Conservation (phyloP, 2,797 vertebrate species). For the Sebastes paucispinis region DNA sequence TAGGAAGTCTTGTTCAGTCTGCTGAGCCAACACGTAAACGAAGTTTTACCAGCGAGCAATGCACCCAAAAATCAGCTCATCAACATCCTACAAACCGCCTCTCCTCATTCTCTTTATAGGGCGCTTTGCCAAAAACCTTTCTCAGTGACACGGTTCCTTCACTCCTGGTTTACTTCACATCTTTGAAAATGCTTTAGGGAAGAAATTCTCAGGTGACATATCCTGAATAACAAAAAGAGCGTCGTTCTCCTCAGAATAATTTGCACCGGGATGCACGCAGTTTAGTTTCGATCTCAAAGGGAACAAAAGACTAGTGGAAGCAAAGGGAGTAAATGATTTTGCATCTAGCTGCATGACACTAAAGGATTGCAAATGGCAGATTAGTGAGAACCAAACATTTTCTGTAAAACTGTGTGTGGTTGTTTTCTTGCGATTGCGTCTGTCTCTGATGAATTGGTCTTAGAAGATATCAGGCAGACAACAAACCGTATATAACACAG, state of each 20-base stretch:
- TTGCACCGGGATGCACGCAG: neutral
- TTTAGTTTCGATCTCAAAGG: neutral
- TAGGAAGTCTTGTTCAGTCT: neutral
- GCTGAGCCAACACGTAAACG: neutral
- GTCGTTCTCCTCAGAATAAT: neutral
- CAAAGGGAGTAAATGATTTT: neutral
- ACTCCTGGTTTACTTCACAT: slow-evolving; percentile 1
- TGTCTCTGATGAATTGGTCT: neutral
- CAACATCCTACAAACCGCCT: neutral
- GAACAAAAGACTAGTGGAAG: neutral
- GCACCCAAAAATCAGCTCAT: neutral
- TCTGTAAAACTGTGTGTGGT: neutral
- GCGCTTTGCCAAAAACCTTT: neutral
- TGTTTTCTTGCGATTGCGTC: neutral
- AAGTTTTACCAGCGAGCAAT: neutral
- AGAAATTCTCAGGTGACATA: neutral
- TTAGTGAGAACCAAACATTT: neutral
- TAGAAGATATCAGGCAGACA: neutral
- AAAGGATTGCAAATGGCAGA: neutral
- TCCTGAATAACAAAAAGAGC: neutral
- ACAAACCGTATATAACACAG: neutral
- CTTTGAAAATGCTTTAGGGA: neutral
- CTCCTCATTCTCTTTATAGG: neutral
- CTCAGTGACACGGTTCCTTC: neutral
- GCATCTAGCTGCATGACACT: neutral